These are phyloP conservation scores for Moxostoma hubbsi DNA, from an alignment of 2,797 vertebrate species.

Conservation along the genomic window DNA sequence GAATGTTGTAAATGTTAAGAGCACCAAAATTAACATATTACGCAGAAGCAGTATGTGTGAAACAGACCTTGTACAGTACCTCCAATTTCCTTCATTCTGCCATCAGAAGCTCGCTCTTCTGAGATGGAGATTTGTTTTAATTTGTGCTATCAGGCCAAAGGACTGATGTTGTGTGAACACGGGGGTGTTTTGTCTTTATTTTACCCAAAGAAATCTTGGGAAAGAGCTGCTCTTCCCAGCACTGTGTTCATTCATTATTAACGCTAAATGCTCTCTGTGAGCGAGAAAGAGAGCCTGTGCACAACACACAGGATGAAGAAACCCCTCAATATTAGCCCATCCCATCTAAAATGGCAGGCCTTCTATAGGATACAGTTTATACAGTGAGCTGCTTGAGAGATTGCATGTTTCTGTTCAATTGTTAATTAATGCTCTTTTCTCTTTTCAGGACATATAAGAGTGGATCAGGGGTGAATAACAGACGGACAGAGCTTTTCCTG, in stretches of 20 bases:
- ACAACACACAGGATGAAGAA: slow-evolving; percentile 29
- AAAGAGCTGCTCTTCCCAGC: slow-evolving; percentile 49
- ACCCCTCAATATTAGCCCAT: slow-evolving; percentile 16
- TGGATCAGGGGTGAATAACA: slow-evolving; percentile 95
- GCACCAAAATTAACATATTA: too few species aligned
- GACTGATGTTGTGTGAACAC: slow-evolving; percentile 3
- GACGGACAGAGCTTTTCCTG: slow-evolving; percentile 96
- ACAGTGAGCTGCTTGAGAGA: background rate
- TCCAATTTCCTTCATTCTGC: background rate
- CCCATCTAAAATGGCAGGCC: background rate
- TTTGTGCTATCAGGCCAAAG: slow-evolving; percentile 26
- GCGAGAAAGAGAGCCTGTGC: slow-evolving; percentile 35
- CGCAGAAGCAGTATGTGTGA: too few species aligned
- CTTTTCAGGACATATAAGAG: slow-evolving; percentile 90
- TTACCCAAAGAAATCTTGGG: slow-evolving; percentile 53
- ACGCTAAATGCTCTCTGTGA: slow-evolving; percentile 60
- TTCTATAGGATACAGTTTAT: background rate
- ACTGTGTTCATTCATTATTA: slow-evolving; percentile 63
- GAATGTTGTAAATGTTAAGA: too few species aligned
- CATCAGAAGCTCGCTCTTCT: slow-evolving; percentile 8
- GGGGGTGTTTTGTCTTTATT: slow-evolving; percentile 36
- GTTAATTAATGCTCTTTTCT: slow-evolving; percentile 26
- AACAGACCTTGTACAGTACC: background rate
- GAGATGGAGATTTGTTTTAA: slow-evolving; percentile 44
- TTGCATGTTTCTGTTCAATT: slow-evolving; percentile 5